Base-by-base conservation (phyloP, 2,797 vertebrate species). In the Bryconaethiops microstoma region DNA sequence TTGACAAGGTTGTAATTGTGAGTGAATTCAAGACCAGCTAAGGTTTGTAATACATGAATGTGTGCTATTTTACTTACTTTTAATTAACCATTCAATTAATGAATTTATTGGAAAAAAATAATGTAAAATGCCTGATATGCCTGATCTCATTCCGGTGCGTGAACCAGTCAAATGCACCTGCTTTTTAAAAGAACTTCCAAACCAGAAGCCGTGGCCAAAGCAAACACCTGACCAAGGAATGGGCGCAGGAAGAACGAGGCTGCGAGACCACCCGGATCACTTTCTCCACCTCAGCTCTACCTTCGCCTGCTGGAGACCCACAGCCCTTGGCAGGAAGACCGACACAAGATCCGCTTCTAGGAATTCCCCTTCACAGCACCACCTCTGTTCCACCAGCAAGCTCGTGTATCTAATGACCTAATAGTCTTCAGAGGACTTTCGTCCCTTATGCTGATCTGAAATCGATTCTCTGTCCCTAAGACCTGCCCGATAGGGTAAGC, bases 331-430 rank as follows among this genome's bases (percentile, higher is more conserved):
- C 54, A 74, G 71, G 35, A 42, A 55, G n/a, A 40, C 10, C 6
- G 35, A 13, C n/a, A 25, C 14, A 29, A 14, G 69, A 54, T 73
- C 45, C 7, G 29, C 69, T 54, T 55, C 17, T 42, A 65, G 4
- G 42, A 52, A 69, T 71, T 52, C 45, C 50, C 71, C 10, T 29
- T 73, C 25, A 35, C 70, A 19, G 25, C 52, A 14, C 35, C 54
- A 40, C 39, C 7, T 59, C 54, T 57, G 40, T 39, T 73, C n/a
- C 55, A 40, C 52, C 52, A 57, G 50, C 17, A 9, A 73, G 50
- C 29, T 73, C 52, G 57, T 73, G 71, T 57, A 21, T 39, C 50
- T 72, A 19, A 35, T 72, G 50, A 19, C 64, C 64, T n/a, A 42
- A n/a, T 19, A 71, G 69, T 52, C 48, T 17, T 54, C 45, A 72